Evolutionary conservation across 2,888 invertebrate genomes (phyloP).

Genomic region (Calephelis perditalis): DNA sequence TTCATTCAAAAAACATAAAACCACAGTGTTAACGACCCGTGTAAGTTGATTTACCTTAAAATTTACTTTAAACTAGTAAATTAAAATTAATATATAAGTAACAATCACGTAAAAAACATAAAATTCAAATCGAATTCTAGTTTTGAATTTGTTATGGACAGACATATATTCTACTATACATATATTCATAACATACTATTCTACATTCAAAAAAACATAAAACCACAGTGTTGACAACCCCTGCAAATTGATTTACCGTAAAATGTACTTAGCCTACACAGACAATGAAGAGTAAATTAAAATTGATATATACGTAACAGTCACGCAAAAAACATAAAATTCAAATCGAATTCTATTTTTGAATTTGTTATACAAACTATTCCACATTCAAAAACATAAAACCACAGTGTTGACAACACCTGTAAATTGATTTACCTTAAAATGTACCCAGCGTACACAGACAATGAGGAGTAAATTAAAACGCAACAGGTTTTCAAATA

Average conservation of each 20-base stretch:
- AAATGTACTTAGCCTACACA: neutral
- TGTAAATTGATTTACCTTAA: conserved; percentile 1
- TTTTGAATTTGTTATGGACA: no score
- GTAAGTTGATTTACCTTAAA: neutral
- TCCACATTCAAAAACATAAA: no score
- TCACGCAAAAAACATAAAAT: no score
- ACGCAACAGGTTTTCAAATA: conserved; percentile 12
- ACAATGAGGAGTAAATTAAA: conserved; percentile 8
- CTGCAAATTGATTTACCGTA: neutral
- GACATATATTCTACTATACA: no score
- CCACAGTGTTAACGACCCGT: neutral
- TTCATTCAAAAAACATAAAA: no score
- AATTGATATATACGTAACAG: neutral
- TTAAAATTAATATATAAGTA: neutral
- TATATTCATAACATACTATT: no score
- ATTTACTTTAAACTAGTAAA: no score
- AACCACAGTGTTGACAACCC: neutral
- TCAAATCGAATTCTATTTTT: no score
- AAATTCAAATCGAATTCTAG: no score
- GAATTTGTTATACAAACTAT: no score
- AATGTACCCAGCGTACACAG: neutral
- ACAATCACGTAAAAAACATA: no score
- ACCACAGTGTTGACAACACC: neutral
- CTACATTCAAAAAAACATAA: no score
- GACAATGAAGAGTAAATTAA: conserved; percentile 2